phyloP scores from a whole-genome alignment of 2,113 vertebrate genomes.

The Cisticola juncidis region DNA sequence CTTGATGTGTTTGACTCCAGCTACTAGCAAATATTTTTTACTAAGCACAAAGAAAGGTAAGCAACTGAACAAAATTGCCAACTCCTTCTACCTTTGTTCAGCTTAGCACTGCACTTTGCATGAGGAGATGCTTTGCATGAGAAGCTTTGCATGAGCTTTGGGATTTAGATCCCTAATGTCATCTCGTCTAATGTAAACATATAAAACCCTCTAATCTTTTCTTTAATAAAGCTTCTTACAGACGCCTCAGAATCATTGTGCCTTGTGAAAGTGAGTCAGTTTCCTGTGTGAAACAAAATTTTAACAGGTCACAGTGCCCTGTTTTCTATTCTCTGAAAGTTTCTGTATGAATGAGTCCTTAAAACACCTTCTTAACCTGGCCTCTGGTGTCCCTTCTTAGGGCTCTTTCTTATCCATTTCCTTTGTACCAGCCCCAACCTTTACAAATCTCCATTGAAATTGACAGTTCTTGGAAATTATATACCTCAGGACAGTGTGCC shows the following conservation, averaged over 20 bases:
- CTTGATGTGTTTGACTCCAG: background rate
- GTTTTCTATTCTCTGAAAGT: background rate
- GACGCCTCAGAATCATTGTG: background rate
- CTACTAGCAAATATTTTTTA: background rate
- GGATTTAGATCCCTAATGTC: slow-evolving; percentile 34
- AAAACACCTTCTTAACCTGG: background rate
- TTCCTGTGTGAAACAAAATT: slow-evolving; percentile 43
- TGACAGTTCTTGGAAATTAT: background rate
- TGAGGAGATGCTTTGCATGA: slow-evolving; percentile 28
- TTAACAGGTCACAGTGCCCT: background rate
- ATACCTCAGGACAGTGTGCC: background rate
- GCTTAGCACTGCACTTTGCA: background rate
- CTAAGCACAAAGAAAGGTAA: background rate
- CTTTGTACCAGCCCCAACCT: background rate
- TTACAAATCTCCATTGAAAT: background rate
- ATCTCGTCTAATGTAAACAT: slow-evolving; percentile 27
- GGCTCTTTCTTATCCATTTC: background rate
- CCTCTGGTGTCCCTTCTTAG: background rate
- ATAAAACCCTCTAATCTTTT: slow-evolving; percentile 48
- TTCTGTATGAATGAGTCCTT: background rate
- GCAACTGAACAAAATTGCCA: background rate
- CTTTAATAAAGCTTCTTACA: slow-evolving; percentile 45
- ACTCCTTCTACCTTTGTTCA: background rate
- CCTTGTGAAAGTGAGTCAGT: slow-evolving; percentile 26
- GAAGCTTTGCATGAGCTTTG: slow-evolving; percentile 38